Percentiles rank a stretch among this genome's conserved stretches.
Conservation (phyloP, 2,797 vertebrate species). For the Halcyon leucocephala region DNA sequence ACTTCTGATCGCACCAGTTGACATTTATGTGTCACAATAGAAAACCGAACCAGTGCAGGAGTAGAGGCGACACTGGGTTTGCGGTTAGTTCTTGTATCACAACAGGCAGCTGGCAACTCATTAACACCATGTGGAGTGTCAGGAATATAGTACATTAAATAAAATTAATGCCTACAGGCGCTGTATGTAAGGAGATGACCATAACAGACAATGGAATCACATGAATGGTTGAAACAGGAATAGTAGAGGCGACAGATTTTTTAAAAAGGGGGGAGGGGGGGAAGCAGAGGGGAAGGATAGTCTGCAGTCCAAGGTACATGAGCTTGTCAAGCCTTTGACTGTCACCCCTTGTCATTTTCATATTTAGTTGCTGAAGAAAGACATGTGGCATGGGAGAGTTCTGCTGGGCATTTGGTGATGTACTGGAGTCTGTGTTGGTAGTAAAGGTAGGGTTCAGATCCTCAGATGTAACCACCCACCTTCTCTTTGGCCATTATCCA, state of each 20-base stretch:
- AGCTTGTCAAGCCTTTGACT: neutral
- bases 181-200: constrained; percentile 43
- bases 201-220: constrained; percentile 53
- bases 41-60: constrained; percentile 55
- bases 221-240: constrained; percentile 28
- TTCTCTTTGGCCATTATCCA: neutral
- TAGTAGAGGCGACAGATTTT: neutral
- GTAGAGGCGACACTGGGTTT: constrained; percentile 68
- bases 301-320: neutral
- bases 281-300: neutral
- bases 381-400: neutral
- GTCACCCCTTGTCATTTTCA: neutral
- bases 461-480: neutral
- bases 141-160: constrained; percentile 72
- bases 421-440: neutral
- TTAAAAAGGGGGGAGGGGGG: neutral
- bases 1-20: constrained; percentile 75
- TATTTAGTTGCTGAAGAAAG: neutral
- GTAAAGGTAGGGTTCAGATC: neutral
- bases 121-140: constrained; percentile 72
- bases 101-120: constrained; percentile 77
- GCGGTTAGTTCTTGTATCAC: constrained; percentile 65
- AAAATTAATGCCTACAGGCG: constrained; percentile 69
- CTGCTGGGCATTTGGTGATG: neutral
- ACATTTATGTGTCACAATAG: constrained; percentile 74